A percentile compares a stretch with the other conserved stretches of the same genome.
Evolutionary conservation across 2,797 vertebrate genomes (phyloP).

Genomic region (Paratrypauchen microcephalus): DNA sequence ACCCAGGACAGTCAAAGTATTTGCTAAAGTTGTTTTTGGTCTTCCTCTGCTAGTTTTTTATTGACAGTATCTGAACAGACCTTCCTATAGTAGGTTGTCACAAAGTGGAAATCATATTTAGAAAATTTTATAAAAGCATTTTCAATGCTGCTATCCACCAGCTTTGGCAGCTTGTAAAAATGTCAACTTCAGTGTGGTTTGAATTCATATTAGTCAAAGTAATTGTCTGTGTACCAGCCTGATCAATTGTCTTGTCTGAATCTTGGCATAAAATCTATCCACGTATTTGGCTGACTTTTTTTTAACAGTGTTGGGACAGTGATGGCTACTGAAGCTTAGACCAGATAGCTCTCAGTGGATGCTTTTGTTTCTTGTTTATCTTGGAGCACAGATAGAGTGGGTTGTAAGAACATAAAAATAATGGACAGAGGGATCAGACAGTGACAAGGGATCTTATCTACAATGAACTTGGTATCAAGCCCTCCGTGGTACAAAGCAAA

Average conservation of each 20-base stretch:
- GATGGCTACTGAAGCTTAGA: neutral
- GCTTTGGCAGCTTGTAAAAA: neutral
- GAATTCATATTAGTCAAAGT: conserved; percentile 19
- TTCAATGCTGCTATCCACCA: neutral
- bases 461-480: neutral
- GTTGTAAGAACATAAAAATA: conserved; percentile 40
- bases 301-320: neutral
- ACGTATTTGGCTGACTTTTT: conserved; percentile 11
- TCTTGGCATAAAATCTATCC: conserved; percentile 6
- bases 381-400: conserved; percentile 27
- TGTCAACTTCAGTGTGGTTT: conserved; percentile 9
- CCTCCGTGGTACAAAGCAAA: neutral
- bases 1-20: neutral
- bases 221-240: conserved; percentile 1
- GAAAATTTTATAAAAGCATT: neutral
- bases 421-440: conserved; percentile 1
- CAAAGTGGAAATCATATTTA: neutral
- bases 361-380: neutral
- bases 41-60: neutral
- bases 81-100: neutral
- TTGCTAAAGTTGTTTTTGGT: conserved; percentile 1
- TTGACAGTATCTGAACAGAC: neutral
- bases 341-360: conserved; percentile 1
- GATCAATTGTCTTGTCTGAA: conserved; percentile 17
- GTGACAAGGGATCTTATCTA: conserved; percentile 3